phyloP scores from a whole-genome alignment of 2,113 vertebrate species.

The Ceratotherium simum region DNA sequence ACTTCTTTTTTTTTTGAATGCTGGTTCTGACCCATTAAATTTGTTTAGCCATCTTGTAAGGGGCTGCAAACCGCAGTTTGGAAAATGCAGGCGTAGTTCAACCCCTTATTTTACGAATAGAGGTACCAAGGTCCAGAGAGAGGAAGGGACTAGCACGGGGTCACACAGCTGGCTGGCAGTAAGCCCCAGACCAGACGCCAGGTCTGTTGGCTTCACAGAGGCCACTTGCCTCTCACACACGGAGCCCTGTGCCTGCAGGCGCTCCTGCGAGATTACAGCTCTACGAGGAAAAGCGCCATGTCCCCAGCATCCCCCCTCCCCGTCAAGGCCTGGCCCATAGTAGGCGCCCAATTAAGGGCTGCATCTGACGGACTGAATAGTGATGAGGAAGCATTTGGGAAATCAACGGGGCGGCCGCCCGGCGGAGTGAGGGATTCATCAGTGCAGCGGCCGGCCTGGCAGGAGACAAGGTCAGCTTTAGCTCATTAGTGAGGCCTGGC shows the following conservation, averaged over 20 bases:
- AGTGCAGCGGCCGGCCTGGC: not conserved
- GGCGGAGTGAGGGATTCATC: not conserved
- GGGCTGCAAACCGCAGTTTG: not conserved
- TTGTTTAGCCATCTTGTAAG: not conserved
- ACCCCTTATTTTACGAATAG: not conserved
- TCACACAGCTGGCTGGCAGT: not conserved
- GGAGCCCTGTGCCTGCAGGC: not conserved
- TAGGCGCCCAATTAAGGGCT: not conserved
- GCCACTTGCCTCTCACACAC: not conserved
- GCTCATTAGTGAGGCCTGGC: conserved; percentile 6
- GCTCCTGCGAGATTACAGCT: not conserved
- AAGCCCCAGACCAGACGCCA: not conserved
- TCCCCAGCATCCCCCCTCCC: too few species aligned
- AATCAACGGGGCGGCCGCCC: not conserved
- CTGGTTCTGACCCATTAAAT: not conserved
- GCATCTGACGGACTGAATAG: not conserved
- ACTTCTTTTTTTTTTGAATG: not conserved
- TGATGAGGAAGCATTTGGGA: not conserved
- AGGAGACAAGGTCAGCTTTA: not conserved
- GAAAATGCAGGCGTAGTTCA: not conserved
- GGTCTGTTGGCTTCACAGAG: not conserved
- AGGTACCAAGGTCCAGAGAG: not conserved
- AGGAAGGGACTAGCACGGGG: not conserved
- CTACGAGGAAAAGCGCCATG: not conserved
- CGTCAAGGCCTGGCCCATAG: not conserved